Evolutionary conservation across 1,140 invertebrate genomes (phyloP).

Genomic region (Drosophila navojoa): DNA sequence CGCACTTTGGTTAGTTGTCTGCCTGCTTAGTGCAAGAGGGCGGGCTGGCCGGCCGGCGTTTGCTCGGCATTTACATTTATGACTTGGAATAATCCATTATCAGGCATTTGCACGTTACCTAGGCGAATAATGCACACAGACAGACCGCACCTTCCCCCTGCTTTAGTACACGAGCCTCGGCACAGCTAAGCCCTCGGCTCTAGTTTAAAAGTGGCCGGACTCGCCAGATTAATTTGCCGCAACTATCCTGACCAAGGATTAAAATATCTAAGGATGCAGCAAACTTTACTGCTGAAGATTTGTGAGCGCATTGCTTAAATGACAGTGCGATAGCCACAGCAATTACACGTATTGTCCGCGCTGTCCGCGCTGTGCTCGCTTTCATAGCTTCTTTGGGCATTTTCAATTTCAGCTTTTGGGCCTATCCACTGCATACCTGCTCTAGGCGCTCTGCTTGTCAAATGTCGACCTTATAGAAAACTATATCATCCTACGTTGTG

Average conservation of each 20-base stretch:
- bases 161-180: constrained; percentile 12
- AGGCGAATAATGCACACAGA: constrained; percentile 68
- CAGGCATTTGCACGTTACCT: constrained; percentile 81
- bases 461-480: too few relatives aligned
- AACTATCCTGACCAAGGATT: constrained; percentile 40
- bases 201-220: constrained; percentile 72
- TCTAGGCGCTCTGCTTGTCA: too few relatives aligned
- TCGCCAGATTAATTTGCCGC: constrained; percentile 65
- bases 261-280: constrained; percentile 47
- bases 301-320: neutral
- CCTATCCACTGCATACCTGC: too few relatives aligned
- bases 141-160: neutral
- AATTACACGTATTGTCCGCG: neutral
- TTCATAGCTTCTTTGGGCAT: too few relatives aligned
- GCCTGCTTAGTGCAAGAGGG: constrained; percentile 17
- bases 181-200: constrained; percentile 65
- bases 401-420: too few relatives aligned
- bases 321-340: neutral
- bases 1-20: constrained; percentile 27
- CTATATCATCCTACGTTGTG: too few relatives aligned
- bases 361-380: too few relatives aligned
- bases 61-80: constrained; percentile 76
- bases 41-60: constrained; percentile 16
- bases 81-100: constrained; percentile 81
- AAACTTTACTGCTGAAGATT: neutral